Percentiles rank a stretch among this genome's conserved stretches.
phyloP scores from a whole-genome alignment of 2,888 invertebrate species.

The Willowsia nigromaculata region DNA sequence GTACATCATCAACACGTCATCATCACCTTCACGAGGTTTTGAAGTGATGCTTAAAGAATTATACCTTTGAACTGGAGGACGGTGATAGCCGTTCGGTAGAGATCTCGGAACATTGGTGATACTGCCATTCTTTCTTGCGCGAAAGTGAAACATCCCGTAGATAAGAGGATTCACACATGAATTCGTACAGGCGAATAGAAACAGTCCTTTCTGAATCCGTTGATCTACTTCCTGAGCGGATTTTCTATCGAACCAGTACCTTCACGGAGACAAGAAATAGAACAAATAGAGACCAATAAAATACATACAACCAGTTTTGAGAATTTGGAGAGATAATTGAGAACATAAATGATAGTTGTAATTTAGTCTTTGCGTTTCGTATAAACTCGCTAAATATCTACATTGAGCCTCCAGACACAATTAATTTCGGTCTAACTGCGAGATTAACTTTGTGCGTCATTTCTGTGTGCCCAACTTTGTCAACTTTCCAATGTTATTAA shows the following conservation, averaged over 20 bases:
- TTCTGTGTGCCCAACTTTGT: no score
- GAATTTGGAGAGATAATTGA: no score
- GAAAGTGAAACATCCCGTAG: constrained; percentile 87
- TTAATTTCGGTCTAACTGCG: no score
- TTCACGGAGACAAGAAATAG: constrained; percentile 80
- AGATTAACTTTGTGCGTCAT: no score
- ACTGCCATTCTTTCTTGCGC: constrained; percentile 19
- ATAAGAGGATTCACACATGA: constrained; percentile 98
- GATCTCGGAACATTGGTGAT: constrained; percentile 26
- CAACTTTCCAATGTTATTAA: no score
- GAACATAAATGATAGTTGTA: no score
- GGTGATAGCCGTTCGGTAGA: constrained; percentile 38
- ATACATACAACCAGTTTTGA: no score
- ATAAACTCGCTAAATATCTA: no score
- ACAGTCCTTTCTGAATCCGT: constrained; percentile 90
- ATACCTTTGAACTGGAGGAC: constrained; percentile 58
- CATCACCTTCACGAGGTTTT: not conserved
- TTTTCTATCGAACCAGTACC: constrained; percentile 91
- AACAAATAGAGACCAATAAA: constrained; percentile 95
- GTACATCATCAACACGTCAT: not conserved
- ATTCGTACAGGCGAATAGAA: constrained; percentile 97
- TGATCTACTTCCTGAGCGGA: constrained; percentile 87
- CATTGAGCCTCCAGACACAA: no score
- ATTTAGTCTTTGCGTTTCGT: no score
- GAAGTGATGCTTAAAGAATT: constrained; percentile 6